Evolutionary conservation across 2,888 invertebrate species (phyloP).

Genomic region (Scaptodrosophila latifasciaeformis): DNA sequence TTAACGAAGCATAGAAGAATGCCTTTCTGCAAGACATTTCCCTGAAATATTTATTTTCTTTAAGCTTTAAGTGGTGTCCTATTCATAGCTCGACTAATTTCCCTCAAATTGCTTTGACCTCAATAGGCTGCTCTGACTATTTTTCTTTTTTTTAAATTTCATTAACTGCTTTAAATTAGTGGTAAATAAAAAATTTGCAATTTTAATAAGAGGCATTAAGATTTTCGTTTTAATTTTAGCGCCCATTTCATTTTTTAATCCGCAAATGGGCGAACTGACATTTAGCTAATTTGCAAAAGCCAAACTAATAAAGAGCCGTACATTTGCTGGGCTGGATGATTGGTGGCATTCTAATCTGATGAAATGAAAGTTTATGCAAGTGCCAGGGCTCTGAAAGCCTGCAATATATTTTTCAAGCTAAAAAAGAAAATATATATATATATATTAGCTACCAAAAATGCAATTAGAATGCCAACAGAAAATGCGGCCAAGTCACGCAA

Average conservation of each 20-base stretch:
- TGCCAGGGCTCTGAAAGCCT: conserved; percentile 19
- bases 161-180: too few relatives aligned
- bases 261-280: conserved; percentile 29
- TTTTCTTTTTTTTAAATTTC: conserved; percentile 38
- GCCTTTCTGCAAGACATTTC: too few relatives aligned
- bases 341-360: too few relatives aligned
- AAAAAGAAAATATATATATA: too few relatives aligned
- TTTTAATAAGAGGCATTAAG: conserved; percentile 46
- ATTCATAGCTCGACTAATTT: too few relatives aligned
- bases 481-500: conserved; percentile 30
- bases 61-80: too few relatives aligned
- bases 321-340: conserved; percentile 14
- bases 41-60: too few relatives aligned
- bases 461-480: conserved; percentile 8
- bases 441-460: conserved; percentile 18
- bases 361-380: too few relatives aligned
- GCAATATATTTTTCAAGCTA: conserved; percentile 7
- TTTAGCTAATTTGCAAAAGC: conserved; percentile 37
- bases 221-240: too few relatives aligned
- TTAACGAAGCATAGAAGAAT: too few relatives aligned
- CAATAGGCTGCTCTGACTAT: conserved; percentile 18
- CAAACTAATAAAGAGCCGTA: conserved; percentile 33
- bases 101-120: conserved; percentile 25
- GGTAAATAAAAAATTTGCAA: conserved; percentile 59
- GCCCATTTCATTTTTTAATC: too few relatives aligned